Percentiles rank a stretch among this genome's conserved stretches.
Evolutionary conservation across 2,113 vertebrate species (phyloP).

Genomic region (Gymnocephalus cernua): DNA sequence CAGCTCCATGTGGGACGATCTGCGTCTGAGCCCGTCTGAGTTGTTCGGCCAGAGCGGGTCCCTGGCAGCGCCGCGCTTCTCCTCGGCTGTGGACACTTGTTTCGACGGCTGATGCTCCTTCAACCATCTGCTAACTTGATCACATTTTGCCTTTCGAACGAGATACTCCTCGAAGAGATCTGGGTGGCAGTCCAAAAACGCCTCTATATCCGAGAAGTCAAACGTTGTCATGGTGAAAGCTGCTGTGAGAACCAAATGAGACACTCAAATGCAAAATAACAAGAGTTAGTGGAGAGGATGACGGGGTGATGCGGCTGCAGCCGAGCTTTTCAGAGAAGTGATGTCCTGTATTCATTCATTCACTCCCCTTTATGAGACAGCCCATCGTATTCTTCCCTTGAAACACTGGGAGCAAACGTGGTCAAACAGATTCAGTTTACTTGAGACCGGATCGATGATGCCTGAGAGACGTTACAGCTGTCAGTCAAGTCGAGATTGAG

Average conservation of each 20-base stretch:
- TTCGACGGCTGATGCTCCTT: conserved; percentile 79
- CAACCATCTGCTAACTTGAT: conserved; percentile 82
- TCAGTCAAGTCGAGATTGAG: conserved; percentile 61
- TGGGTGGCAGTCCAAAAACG: conserved; percentile 86
- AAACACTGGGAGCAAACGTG: conserved; percentile 20
- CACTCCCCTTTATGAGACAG: conserved; percentile 1
- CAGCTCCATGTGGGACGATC: conserved; percentile 86
- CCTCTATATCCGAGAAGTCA: conserved; percentile 86
- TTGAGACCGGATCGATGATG: conserved; percentile 44
- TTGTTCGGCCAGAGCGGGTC: conserved; percentile 76
- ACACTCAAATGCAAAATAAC: conserved; percentile 11
- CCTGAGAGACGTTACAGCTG: conserved; percentile 54
- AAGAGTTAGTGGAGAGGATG: conserved; percentile 33
- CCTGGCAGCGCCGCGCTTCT: conserved; percentile 67
- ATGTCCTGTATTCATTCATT: conserved; percentile 29
- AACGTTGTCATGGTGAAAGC: conserved; percentile 79
- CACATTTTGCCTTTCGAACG: conserved; percentile 81
- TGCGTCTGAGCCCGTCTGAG: conserved; percentile 79
- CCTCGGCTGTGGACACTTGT: conserved; percentile 63
- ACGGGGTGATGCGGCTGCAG: conserved; percentile 28
- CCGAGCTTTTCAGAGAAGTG: conserved; percentile 44
- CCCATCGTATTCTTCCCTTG: conserved; percentile 9
- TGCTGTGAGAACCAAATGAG: conserved; percentile 28
- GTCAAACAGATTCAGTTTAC: conserved; percentile 33
- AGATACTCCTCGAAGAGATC: conserved; percentile 87